Base-by-base conservation (phyloP, 2,888 invertebrate species). In the Ecdyonurus torrentis region DNA sequence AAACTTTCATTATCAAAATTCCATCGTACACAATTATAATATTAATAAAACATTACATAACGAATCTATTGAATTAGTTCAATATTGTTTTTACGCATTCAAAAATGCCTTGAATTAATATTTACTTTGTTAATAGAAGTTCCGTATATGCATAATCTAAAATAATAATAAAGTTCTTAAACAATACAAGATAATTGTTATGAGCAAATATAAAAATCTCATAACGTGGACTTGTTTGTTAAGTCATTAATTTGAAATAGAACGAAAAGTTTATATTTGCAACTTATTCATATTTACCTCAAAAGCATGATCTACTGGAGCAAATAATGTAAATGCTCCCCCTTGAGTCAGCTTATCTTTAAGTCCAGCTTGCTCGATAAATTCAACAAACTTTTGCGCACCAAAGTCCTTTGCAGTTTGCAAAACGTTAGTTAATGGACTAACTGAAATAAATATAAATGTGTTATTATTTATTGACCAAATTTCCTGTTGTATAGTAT, bases 311-410 rank as follows among this genome's bases (percentile, higher is more conserved):
- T 79, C 76, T 24, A 74, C 70, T 1, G 79, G 79, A 1, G 74
- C 77, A 66, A 79, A 78, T 20, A 78, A 71, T 0, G 78, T 79
- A 69, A 71, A 76, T 0, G 78, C 75, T 1, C 72, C 73, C 20
- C 71, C 70, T 24, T 69, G 68, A 22, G 69, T 67, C 20, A 78
- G 70, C 37, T 74, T 71, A 18, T 70, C 69, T 2, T 72, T 72
- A 23, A 78, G 67, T 1, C 76, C 77, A 2, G 76, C 73, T 59
- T 74, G 73, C 55, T 74, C 72, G 23, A 76, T 68, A 61, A 74
- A 72, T 24, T 73, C 69, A 10, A 74, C 72, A 67, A 78, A 78
- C 64, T 74, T 72, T 1, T 69, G 70, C n/a, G 78, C 74, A 19
- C 76, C 76, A 20, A 77, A 69, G 22, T 74, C 73, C 23, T 72